Evolutionary conservation across 2,113 vertebrate genomes (phyloP).

Genomic region (Pristiophorus japonicus): DNA sequence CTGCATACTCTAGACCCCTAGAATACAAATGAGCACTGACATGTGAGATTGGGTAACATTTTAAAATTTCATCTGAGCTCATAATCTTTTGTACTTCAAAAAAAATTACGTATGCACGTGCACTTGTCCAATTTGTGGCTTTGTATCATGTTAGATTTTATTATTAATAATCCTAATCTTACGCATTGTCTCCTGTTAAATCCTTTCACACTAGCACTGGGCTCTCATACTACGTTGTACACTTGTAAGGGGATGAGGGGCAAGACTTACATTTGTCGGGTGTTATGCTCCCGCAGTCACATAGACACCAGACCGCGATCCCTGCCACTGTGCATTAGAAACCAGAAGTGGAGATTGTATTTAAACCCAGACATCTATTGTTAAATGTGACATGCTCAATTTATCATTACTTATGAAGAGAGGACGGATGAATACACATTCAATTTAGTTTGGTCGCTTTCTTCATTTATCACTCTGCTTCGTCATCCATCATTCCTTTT

Average conservation of each 20-base stretch:
- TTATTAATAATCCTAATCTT: not conserved
- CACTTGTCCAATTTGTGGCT: not conserved
- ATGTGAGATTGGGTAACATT: not conserved
- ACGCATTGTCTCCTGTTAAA: not conserved
- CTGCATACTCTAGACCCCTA: not conserved
- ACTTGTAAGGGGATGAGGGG: constrained; percentile 47
- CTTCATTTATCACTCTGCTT: constrained; percentile 89
- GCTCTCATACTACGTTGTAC: constrained; percentile 15
- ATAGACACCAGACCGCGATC: constrained; percentile 51
- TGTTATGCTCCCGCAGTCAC: constrained; percentile 48
- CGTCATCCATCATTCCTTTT: constrained; percentile 88
- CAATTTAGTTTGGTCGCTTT: constrained; percentile 98
- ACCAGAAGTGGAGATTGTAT: constrained; percentile 58
- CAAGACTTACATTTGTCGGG: not conserved
- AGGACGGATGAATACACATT: constrained; percentile 99
- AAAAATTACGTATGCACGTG: not conserved
- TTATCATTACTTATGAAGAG: constrained; percentile 97
- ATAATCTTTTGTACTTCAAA: not conserved
- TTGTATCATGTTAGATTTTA: not conserved
- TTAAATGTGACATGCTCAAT: constrained; percentile 95
- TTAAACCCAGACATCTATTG: constrained; percentile 79
- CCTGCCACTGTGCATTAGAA: constrained; percentile 61
- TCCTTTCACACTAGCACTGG: not conserved
- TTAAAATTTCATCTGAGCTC: not conserved
- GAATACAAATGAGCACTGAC: not conserved